These are phyloP conservation scores for Lemur catta DNA, from an alignment of 2,797 vertebrate species.

Conservation along the genomic window DNA sequence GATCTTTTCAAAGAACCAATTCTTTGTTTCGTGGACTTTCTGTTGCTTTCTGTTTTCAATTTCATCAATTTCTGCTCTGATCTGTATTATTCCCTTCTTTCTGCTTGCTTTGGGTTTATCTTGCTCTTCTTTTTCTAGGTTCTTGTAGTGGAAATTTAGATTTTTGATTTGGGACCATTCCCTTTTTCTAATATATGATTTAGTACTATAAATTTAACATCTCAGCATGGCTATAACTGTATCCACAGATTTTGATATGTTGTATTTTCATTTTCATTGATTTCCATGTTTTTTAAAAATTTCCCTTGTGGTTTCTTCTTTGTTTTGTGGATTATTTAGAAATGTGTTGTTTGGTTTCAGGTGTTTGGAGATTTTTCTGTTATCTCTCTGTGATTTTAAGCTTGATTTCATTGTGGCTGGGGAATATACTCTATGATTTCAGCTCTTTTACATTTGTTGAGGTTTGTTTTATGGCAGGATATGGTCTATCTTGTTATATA, in stretches of 20 bases:
- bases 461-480: not conserved
- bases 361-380: not conserved
- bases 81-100: not conserved
- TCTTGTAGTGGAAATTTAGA: not conserved
- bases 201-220: constrained; percentile 4
- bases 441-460: not conserved
- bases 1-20: not conserved
- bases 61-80: not conserved
- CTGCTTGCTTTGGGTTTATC: not conserved
- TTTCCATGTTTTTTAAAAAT: not conserved
- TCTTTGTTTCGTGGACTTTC: constrained; percentile 10
- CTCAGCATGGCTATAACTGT: not conserved
- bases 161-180: not conserved
- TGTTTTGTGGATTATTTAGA: not conserved
- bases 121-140: not conserved
- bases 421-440: not conserved
- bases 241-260: not conserved
- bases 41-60: constrained; percentile 9
- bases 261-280: constrained; percentile 21
- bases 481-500: not conserved
- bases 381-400: constrained; percentile 20
- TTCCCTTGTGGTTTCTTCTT: not conserved
- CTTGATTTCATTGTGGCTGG: not conserved
- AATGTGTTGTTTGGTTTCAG: not conserved
- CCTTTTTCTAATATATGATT: not conserved